Evolutionary conservation across 2,113 vertebrate species (phyloP).

Genomic region (Triplophysa dalaica): DNA sequence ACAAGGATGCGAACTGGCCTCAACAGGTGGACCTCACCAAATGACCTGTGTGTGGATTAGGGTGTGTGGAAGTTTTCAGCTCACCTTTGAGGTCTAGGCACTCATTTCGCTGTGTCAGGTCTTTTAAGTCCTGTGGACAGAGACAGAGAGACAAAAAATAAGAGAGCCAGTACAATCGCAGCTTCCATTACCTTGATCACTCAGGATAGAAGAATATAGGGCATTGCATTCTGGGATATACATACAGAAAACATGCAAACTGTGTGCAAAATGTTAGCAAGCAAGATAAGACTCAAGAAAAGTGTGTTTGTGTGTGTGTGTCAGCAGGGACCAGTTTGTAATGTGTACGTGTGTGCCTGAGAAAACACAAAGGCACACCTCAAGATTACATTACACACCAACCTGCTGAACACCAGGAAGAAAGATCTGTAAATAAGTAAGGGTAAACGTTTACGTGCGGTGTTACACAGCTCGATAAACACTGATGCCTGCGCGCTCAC

Average conservation of each 20-base stretch:
- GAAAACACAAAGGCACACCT: neutral
- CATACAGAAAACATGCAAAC: no score
- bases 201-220: no score
- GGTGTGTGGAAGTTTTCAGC: neutral
- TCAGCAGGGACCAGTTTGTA: neutral
- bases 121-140: conserved; percentile 46
- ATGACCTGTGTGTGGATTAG: neutral
- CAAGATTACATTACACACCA: neutral
- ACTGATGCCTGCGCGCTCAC: neutral
- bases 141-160: neutral
- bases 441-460: no score
- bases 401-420: neutral
- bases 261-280: no score
- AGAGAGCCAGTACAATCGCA: neutral
- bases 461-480: neutral
- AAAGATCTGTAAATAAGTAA: neutral
- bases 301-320: neutral
- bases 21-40: neutral
- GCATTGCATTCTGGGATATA: no score
- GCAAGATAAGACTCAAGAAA: no score
- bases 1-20: conserved; percentile 12
- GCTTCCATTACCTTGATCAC: no score
- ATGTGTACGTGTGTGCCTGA: neutral
- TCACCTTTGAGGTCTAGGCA: conserved; percentile 59
- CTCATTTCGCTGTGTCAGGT: conserved; percentile 57